These are phyloP conservation scores for Clupea harengus DNA, from an alignment of 2,113 vertebrate genomes.

Conservation along the genomic window DNA sequence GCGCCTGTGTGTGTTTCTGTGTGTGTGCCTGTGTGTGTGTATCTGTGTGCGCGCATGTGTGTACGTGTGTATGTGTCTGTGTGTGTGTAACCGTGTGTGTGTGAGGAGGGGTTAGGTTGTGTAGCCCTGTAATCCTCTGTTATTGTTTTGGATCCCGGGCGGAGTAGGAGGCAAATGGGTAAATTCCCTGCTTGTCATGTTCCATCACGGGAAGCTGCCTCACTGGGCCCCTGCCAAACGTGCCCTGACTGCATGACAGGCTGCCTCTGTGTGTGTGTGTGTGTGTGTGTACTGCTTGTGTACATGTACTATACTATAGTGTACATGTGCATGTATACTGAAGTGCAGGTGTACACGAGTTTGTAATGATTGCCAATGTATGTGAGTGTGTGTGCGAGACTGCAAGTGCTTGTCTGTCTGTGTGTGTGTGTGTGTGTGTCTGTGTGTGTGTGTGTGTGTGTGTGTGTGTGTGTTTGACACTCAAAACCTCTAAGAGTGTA, in stretches of 20 bases:
- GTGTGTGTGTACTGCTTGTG: no score
- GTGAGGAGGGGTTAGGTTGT: background rate
- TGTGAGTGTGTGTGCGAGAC: no score
- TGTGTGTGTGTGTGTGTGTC: background rate
- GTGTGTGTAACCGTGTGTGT: background rate
- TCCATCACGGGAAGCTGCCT: background rate
- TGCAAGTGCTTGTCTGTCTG: no score
- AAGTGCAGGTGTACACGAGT: no score
- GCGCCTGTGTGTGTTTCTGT: background rate
- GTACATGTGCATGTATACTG: no score
- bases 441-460: background rate
- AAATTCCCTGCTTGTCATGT: background rate
- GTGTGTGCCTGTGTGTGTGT: background rate
- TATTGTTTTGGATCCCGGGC: background rate
- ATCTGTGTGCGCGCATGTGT: background rate
- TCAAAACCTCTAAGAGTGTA: background rate
- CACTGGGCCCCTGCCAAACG: background rate
- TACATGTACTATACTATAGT: no score
- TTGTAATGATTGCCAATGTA: no score
- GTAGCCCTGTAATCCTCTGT: background rate
- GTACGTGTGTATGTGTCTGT: background rate
- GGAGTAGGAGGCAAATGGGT: background rate
- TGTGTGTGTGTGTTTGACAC: background rate
- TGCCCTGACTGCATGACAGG: no score
- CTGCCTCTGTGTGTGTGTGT: no score